These are phyloP conservation scores for Blera fallax DNA, from an alignment of 2,888 invertebrate genomes.

Conservation along the genomic window DNA sequence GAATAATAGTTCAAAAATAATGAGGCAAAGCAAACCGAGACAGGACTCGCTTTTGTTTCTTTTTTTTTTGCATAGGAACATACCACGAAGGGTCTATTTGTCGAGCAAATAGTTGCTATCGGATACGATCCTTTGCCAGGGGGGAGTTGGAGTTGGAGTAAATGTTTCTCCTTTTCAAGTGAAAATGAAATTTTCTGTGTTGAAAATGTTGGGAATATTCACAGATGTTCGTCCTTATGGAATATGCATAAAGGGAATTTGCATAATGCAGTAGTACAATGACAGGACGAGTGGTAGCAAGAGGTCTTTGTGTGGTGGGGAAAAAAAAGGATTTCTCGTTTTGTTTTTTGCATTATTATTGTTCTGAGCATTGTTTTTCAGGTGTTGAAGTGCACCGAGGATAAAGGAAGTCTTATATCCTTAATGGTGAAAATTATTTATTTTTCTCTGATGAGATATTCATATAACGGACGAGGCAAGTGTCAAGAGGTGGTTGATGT, in stretches of 20 bases:
- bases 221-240: constrained; percentile 47
- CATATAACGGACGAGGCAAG: neutral
- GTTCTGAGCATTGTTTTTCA: neutral
- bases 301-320: constrained; percentile 32
- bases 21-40: constrained; percentile 23
- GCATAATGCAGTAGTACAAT: constrained; percentile 40
- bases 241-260: constrained; percentile 48
- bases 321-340: neutral
- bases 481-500: neutral
- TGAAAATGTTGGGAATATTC: constrained; percentile 17
- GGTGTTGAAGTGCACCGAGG: neutral
- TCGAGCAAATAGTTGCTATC: constrained; percentile 15
- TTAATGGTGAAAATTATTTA: constrained; percentile 19
- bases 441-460: constrained; percentile 41
- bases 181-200: constrained; percentile 33
- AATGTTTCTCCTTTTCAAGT: neutral
- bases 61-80: neutral
- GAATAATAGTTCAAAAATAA: constrained; percentile 13
- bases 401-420: neutral
- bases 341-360: neutral
- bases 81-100: neutral
- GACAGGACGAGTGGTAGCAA: neutral
- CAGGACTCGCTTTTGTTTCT: neutral
- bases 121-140: neutral
- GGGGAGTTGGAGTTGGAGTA: too few relatives aligned